These are phyloP conservation scores for Phorcus lineatus DNA, from an alignment of 2,888 invertebrate genomes.

Conservation along the genomic window DNA sequence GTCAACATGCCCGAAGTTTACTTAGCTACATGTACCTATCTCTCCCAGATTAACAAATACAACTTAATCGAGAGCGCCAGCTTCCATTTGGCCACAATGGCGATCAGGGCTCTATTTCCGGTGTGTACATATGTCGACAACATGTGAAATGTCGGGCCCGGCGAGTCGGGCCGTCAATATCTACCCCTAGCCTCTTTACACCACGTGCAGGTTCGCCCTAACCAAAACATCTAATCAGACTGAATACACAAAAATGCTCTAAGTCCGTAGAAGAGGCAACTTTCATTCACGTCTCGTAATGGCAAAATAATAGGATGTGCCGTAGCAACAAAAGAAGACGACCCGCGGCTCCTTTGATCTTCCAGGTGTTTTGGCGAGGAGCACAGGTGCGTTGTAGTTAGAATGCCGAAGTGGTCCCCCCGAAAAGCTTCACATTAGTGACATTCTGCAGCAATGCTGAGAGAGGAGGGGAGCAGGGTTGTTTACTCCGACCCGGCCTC, in stretches of 20 bases:
- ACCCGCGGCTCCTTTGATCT: constrained; percentile 23
- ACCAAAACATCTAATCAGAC: constrained; percentile 17
- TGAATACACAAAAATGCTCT: constrained; percentile 24
- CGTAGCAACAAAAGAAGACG: constrained; percentile 22
- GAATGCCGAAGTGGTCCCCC: constrained; percentile 16
- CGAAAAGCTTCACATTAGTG: constrained; percentile 19
- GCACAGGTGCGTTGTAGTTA: constrained; percentile 30
- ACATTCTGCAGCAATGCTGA: constrained; percentile 20
- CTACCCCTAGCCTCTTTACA: background rate
- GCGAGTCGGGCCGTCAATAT: background rate
- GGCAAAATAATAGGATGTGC: constrained; percentile 26
- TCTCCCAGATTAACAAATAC: constrained; percentile 7
- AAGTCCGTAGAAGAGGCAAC: constrained; percentile 13
- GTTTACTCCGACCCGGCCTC: background rate
- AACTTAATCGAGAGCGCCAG: background rate
- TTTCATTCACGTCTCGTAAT: constrained; percentile 26
- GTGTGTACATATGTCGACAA: constrained; percentile 21
- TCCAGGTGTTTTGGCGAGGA: constrained; percentile 27
- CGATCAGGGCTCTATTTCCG: background rate
- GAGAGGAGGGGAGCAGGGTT: background rate
- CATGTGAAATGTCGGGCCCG: constrained; percentile 9
- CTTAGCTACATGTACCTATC: constrained; percentile 21
- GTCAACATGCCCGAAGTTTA: background rate
- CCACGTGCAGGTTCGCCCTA: constrained; percentile 16
- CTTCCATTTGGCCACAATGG: constrained; percentile 9